Base-by-base conservation (phyloP, 1,140 invertebrate genomes). In the Palaemon carinicauda region DNA sequence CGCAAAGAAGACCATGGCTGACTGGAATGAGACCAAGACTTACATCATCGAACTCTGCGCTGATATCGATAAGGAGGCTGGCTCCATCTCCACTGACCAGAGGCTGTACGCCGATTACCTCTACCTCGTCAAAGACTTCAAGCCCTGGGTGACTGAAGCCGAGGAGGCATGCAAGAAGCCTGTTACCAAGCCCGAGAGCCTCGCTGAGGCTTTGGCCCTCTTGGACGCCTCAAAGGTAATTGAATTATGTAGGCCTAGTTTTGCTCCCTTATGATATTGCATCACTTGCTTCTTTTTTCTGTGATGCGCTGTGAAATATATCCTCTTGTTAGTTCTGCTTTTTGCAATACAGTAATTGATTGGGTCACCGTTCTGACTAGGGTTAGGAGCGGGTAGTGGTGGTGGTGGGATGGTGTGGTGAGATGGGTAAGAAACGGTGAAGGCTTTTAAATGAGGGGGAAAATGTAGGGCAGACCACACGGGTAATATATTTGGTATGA, bases 61-160 rank as follows among this genome's bases (percentile, higher is more conserved):
- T 19, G 87, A 85, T 27, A 81, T 89, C 21, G 87, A 89, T 65
- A 89, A 88, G 78, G 89, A 89, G 74, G 89, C 89, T 10, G 82
- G 78, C 17, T 84, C 85, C 10, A 89, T 89, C 73, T 89, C 89
- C 21, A 80, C 85, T 51, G 89, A 89, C 83, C 87, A 89, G 79
- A 60, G 82, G 52, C 79, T 82, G 71, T 89, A 88, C 78, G 89
- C 89, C 74, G 89, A 89, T 27, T 89, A 89, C 52, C 83, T 88
- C 50, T 87, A 78, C 51, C 75, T 60, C 54, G 87, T 89, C 31
- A 89, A 89, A 80, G 87, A 88, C 21, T 87, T 86, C 79, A 88
- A 82, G 60, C 89, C 89, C 1, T 89, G 89, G 89, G 80, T 89
- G 54, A 87, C 86, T 29, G 50, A 79, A 10, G 69, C 87, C 15